Conservation (phyloP, 23 tunicate genomes). For the Trididemnum nubilum region DNA sequence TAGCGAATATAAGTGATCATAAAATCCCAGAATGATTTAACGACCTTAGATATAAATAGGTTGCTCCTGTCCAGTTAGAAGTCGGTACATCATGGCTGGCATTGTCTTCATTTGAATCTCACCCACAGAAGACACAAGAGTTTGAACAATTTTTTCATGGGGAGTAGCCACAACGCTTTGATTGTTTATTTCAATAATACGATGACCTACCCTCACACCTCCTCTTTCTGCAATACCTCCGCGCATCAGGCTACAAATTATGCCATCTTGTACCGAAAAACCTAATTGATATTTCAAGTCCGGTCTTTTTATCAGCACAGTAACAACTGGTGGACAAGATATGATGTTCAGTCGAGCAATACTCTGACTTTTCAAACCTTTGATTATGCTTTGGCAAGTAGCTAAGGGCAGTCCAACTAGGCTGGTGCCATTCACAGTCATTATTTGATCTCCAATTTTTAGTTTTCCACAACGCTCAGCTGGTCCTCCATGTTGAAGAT, state of each 20-base stretch:
- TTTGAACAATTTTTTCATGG: conserved; percentile 91
- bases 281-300: conserved; percentile 88
- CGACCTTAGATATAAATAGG: conserved; percentile 86
- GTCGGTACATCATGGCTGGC: conserved; percentile 94
- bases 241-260: conserved; percentile 93
- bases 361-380: conserved; percentile 68
- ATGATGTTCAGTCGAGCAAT: conserved; percentile 70
- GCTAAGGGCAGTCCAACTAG: conserved; percentile 82
- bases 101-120: conserved; percentile 99
- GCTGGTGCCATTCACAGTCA: conserved; percentile 87
- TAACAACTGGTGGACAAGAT: conserved; percentile 94
- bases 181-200: conserved; percentile 91
- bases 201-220: conserved; percentile 97
- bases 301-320: conserved; percentile 92
- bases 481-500: conserved; percentile 91
- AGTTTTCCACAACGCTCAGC: conserved; percentile 89
- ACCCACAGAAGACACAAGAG: conserved; percentile 92
- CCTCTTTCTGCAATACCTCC: conserved; percentile 98
- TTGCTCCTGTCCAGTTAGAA: conserved; percentile 93
- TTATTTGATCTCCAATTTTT: conserved; percentile 95
- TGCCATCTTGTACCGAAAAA: conserved; percentile 93
- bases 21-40: no score
- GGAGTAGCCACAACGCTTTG: conserved; percentile 93
- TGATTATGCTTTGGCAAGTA: conserved; percentile 80
- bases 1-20: no score